Conservation (phyloP, 2,797 vertebrate genomes). For the Myotis pilosus region DNA sequence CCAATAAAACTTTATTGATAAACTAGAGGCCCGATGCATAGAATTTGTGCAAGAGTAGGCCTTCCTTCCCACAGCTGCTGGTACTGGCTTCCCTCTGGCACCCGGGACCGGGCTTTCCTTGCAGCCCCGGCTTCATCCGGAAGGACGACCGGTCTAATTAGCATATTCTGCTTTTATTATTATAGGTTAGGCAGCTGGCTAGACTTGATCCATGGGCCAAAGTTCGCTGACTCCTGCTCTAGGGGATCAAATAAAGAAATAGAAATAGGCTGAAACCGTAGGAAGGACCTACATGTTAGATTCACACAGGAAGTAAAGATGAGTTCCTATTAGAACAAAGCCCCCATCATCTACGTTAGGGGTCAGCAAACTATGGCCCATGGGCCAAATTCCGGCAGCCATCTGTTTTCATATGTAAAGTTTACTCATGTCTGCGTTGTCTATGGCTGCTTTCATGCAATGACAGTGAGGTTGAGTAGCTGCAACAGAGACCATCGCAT, state of each 20-base stretch:
- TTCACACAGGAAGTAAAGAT: neutral
- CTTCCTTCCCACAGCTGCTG: no score
- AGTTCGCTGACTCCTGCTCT: neutral
- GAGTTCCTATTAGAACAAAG: neutral
- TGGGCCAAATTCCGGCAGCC: neutral
- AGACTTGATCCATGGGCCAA: neutral
- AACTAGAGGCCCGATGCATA: no score
- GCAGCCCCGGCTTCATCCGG: no score
- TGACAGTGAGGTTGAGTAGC: neutral
- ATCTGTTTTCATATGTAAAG: slow-evolving; percentile 9
- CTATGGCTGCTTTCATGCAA: neutral
- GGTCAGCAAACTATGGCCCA: neutral
- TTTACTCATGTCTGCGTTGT: neutral
- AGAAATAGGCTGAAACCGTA: neutral
- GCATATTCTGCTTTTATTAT: no score
- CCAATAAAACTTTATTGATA: slow-evolving; percentile 66
- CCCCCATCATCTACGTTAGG: neutral
- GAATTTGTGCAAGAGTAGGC: no score
- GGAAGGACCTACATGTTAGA: neutral
- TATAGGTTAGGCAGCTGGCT: neutral
- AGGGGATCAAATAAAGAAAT: neutral
- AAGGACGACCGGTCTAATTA: no score
- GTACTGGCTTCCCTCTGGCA: no score
- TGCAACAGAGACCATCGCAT: neutral
- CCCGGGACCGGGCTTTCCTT: no score